Base-by-base conservation (phyloP, 2,888 invertebrate species). In the Heteromyza rotundicornis region DNA sequence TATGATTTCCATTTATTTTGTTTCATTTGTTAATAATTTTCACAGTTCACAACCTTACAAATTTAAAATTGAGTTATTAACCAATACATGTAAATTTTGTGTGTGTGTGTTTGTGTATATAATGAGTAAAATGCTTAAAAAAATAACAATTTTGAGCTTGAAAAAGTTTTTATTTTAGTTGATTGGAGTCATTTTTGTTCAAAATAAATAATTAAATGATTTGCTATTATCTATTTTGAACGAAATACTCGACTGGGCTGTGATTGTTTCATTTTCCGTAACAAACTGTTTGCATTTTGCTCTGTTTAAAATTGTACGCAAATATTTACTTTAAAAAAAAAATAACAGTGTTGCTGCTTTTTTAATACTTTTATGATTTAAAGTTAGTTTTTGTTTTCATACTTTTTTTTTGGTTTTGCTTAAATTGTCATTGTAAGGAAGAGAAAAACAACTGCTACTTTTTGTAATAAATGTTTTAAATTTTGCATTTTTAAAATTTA, bases 1-100 rank as follows among this genome's bases (percentile, higher is more conserved):
- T n/a, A n/a, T n/a, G n/a, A n/a, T n/a, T n/a, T n/a, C n/a, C n/a
- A n/a, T n/a, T n/a, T 32, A 17, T 72, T 71, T 52, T 60, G 50
- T 54, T 61, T 52, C 53, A 17, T 62, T 56, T 47, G 47, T 59
- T 56, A 20, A 51, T 23, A 55, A 64, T 72, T 71, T 67, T 65
- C 60, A 64, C 68, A 54, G 62, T 72, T 72, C 81, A 82, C 81
- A 82, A 82, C 81, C 81, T 82, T 82, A 82, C 82, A 82, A 82
- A 82, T 82, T 81, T 81, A 82, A 82, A 82, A 77, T 80, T 74
- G 75, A 80, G 77, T 74, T n/a, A n/a, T 68, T 68, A 76, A 76
- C 70, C 71, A 78, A 73, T 74, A 58, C 50, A 57, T 59, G 56
- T 57, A 57, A 60, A 40, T 52, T 16, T 32, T 60, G 16, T 27